Evolutionary conservation across 2,113 vertebrate species (phyloP).

Genomic region (Corapipo altera): DNA sequence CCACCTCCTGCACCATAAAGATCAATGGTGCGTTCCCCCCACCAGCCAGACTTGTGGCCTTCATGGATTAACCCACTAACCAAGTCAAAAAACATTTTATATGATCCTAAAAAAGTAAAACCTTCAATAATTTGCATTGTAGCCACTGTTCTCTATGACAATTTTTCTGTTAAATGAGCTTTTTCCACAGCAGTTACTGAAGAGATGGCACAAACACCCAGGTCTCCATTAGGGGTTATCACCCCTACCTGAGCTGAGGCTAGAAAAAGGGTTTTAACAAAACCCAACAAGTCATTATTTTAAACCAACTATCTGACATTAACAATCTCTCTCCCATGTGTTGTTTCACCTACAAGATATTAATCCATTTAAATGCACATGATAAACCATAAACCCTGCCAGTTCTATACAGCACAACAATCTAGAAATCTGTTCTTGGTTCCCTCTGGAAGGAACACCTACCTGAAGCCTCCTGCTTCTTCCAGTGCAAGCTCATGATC

Average conservation of each 20-base stretch:
- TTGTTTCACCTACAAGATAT: neutral
- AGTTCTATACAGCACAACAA: accelerated
- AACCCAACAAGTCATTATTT: neutral
- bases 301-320: neutral
- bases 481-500: neutral
- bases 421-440: neutral
- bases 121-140: neutral
- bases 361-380: neutral
- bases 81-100: accelerated
- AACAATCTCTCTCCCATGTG: accelerated
- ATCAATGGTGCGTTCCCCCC: neutral
- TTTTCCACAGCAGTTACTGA: neutral
- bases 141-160: neutral
- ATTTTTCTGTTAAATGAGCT: neutral
- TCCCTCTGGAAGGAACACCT: neutral
- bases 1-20: neutral
- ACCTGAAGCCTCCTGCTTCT: neutral
- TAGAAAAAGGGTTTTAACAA: neutral
- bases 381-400: neutral
- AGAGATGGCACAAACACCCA: neutral
- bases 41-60: neutral
- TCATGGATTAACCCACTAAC: neutral
- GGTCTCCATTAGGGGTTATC: no score
- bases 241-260: neutral
- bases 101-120: neutral